phyloP scores from a whole-genome alignment of 2,888 invertebrate genomes.

The Exephanes ischioxanthus region DNA sequence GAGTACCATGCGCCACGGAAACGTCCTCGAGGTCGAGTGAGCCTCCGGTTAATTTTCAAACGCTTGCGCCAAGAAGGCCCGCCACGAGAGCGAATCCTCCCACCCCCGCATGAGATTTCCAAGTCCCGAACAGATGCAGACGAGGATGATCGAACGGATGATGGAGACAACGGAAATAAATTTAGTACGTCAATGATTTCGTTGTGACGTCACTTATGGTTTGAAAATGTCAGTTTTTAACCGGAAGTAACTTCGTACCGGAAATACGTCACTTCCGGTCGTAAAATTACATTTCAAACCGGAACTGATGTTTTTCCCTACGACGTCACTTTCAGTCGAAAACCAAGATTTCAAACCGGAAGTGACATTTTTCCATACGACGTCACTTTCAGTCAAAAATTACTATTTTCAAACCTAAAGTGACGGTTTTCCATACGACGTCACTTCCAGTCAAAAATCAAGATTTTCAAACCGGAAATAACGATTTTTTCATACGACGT shows the following conservation, averaged over 20 bases:
- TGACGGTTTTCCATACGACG: background rate
- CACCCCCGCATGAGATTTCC: background rate
- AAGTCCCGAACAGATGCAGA: background rate
- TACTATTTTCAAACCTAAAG: no score
- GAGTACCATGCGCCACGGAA: slow-evolving; percentile 8
- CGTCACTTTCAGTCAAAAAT: no score
- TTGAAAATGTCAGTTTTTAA: background rate
- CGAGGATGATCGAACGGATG: background rate
- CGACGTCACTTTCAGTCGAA: no score
- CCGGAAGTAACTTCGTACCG: no score
- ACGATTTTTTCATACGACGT: no score
- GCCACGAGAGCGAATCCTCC: background rate
- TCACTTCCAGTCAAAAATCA: background rate
- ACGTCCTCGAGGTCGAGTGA: slow-evolving; percentile 20
- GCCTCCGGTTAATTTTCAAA: slow-evolving; percentile 42
- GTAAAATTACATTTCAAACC: no score
- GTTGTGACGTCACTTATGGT: background rate
- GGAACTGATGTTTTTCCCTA: no score
- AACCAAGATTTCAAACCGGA: no score
- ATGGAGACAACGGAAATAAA: background rate
- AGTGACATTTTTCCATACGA: no score
- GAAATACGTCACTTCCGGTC: no score
- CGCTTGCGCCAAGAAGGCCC: background rate
- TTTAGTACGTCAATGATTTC: background rate
- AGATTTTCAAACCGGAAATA: no score